These are phyloP conservation scores for Pegoplata infirma DNA, from an alignment of 2,888 invertebrate genomes.

Conservation along the genomic window DNA sequence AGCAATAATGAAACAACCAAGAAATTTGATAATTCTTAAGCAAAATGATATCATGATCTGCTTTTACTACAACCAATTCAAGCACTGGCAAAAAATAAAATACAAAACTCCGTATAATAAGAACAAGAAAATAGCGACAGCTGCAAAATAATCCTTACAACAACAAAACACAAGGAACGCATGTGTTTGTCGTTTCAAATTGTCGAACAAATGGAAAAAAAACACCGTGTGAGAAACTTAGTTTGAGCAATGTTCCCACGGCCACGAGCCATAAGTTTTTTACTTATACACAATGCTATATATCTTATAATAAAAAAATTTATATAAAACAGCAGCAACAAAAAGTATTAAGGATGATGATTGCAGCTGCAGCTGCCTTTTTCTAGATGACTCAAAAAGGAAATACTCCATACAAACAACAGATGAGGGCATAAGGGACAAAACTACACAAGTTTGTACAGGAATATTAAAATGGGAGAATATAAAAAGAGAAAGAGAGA, in stretches of 20 bases:
- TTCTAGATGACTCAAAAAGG: slow-evolving; percentile 56
- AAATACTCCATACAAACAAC: slow-evolving; percentile 47
- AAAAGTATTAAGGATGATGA: slow-evolving; percentile 42
- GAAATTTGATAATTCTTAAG: slow-evolving; percentile 56
- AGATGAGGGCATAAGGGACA: slow-evolving; percentile 4
- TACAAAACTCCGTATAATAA: neutral
- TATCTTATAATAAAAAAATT: slow-evolving; percentile 17
- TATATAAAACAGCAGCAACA: slow-evolving; percentile 24
- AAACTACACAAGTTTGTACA: neutral
- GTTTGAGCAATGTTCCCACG: slow-evolving; percentile 77
- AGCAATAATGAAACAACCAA: slow-evolving; percentile 25
- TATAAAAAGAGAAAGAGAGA: slow-evolving; percentile 21
- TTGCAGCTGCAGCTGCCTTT: slow-evolving; percentile 62
- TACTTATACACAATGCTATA: slow-evolving; percentile 43
- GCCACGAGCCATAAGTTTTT: slow-evolving; percentile 77
- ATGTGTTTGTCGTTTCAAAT: slow-evolving; percentile 65
- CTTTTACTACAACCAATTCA: too few relatives aligned
- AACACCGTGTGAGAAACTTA: slow-evolving; percentile 77
- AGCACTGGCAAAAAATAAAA: too few relatives aligned
- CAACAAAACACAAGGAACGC: slow-evolving; percentile 69
- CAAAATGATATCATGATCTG: slow-evolving; percentile 49
- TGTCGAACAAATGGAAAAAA: slow-evolving; percentile 63
- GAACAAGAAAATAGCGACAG: slow-evolving; percentile 71
- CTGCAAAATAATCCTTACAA: slow-evolving; percentile 70
- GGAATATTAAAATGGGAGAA: too few relatives aligned